Evolutionary conservation across 2,888 invertebrate species (phyloP), one percentile per base, ranked within the genome.

Genomic region (Apantesis nais): DNA sequence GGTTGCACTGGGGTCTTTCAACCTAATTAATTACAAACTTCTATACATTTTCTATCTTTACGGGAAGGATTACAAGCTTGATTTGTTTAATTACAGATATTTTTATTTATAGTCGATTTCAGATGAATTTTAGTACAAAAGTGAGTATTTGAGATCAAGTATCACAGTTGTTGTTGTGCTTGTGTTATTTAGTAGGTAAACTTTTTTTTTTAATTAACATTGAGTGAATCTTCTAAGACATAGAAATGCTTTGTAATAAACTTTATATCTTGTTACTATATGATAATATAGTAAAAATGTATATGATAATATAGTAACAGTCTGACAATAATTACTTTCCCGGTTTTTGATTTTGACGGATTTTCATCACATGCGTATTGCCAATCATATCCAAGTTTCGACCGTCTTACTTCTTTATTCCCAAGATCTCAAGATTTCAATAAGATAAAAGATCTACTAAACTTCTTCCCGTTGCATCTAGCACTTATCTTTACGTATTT

Each of bases 21-120:
- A 78, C 77, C 83, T 85, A 86, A 90, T 89, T 86, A 90, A 89
- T 89, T 90, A 85, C 78, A 62, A 75, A 71, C 67, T 70, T 80
- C 80, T 80, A 77, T 78, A 77, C 77, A 83, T 84, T 85, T 80
- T 79, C 78, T 76, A 74, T 78, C 77, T 78, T 74, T 69, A 73
- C 48, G 34, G 22, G 29, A 61, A 60, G 68, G 58, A 55, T 69
- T 69, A 65, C 34, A 8, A 25, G n/a, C 34, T 65, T 72, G 70
- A 72, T 72, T 68, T 69, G 62, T 31, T 70, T 71, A 65, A 62
- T 78, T 73, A 29, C 14, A 14, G 14, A n/a, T 7, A 25, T 58
- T 25, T 44, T 58, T 29, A 25, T n/a, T 52, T 19, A n/a, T n/a
- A n/a, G n/a, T n/a, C n/a, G n/a, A n/a, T n/a, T n/a, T n/a, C n/a